These are phyloP conservation scores for Callosobruchus maculatus DNA, from an alignment of 2,888 invertebrate genomes.

Conservation along the genomic window DNA sequence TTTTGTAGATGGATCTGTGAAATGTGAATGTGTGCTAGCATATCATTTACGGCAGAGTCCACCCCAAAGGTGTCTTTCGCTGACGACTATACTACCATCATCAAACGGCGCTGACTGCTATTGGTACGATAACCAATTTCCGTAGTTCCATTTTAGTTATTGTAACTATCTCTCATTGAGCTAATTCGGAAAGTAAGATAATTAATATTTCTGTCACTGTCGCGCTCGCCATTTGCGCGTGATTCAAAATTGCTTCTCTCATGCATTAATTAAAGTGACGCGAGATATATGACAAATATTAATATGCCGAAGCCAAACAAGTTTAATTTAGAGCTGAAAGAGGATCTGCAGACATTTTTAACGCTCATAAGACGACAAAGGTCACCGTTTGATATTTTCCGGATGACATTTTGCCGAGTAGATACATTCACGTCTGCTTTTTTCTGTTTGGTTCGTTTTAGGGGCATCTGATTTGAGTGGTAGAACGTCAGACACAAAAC, in stretches of 20 bases:
- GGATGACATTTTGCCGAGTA: background rate
- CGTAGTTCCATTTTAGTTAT: too few relatives aligned
- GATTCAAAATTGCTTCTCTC: background rate
- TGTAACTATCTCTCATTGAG: background rate
- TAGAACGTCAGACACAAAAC: too few relatives aligned
- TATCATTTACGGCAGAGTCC: too few relatives aligned
- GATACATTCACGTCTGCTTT: background rate
- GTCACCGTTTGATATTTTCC: background rate
- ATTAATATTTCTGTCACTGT: background rate
- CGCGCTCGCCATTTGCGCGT: background rate
- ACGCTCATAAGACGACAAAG: background rate
- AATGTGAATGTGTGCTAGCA: too few relatives aligned
- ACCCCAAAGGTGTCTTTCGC: too few relatives aligned
- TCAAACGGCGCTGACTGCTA: too few relatives aligned
- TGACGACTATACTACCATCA: too few relatives aligned
- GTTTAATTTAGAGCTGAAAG: background rate
- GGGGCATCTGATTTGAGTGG: background rate
- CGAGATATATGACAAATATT: background rate
- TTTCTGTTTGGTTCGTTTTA: background rate
- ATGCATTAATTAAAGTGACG: background rate
- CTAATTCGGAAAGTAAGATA: background rate
- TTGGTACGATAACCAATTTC: too few relatives aligned
- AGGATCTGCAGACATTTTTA: background rate
- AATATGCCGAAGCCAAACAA: background rate
- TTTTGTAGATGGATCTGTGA: too few relatives aligned